Evolutionary conservation across 1,140 invertebrate species (phyloP), one percentile per base, ranked within the genome.

Genomic region (Drosophila neocordata): DNA sequence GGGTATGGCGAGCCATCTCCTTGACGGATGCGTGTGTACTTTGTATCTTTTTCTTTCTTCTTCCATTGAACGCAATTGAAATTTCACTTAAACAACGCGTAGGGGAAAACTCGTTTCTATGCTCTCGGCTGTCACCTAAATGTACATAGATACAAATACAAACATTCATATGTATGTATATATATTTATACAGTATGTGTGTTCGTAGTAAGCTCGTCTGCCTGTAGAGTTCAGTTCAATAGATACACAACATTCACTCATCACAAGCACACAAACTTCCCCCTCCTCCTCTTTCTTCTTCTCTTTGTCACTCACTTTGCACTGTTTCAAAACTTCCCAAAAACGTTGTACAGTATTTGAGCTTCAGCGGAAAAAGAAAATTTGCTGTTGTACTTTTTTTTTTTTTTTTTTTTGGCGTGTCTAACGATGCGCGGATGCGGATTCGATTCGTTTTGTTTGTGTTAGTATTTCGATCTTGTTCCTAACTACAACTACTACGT

Each of bases 291-390:
- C n/a, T 34, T 38, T 66, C 67, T 66, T 63, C 37, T 44, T 35
- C 59, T n/a, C 55, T 58, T 61, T 37, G 24, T 67, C 73, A 88
- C 83, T 88, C 83, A 88, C 83, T 83, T 67, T 88, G 83, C 83
- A 88, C 83, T 88, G 79, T 88, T 88, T 64, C 83, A 88, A 88
- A 88, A 87, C 66, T 70, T 31, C 71, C 69, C 37, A 87, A 77
- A 79, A 70, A 69, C 63, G 68, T 60, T 37, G 41, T 59, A 55
- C 77, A 72, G 75, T 80, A 56, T 53, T 41, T 57, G 61, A 55
- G 62, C 37, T 53, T 34, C 60, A 75, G 68, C 62, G 65, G 63
- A 70, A 75, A 69, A 72, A 69, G 65, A 77, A 69, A 70, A 65
- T 79, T 65, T 48, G 41, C 4, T 38, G 37, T 38, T 38, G 11